Conservation (phyloP, 2,113 vertebrate species). For the Pogonocichla stellata region DNA sequence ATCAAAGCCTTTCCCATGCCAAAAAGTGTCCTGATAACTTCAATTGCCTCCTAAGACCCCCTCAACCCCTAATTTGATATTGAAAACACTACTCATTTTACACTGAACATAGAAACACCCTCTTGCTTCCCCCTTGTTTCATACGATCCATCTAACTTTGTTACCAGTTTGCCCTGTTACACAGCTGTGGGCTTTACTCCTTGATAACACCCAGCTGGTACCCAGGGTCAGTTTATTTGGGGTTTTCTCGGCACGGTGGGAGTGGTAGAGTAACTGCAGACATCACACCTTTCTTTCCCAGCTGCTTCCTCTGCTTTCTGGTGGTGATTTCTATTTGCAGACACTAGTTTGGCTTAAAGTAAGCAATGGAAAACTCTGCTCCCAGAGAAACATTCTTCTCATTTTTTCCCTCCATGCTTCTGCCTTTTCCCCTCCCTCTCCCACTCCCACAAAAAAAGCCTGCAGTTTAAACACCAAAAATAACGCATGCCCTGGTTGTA, state of each 20-base stretch:
- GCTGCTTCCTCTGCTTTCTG: constrained; percentile 20
- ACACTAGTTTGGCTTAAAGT: constrained; percentile 13
- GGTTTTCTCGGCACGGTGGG: fast-evolving
- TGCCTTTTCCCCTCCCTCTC: not conserved
- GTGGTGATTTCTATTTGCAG: constrained; percentile 14
- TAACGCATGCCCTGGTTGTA: constrained; percentile 8
- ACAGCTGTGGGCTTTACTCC: not conserved
- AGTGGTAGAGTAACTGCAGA: not conserved
- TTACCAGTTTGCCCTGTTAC: not conserved
- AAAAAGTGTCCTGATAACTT: not conserved
- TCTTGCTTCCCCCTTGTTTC: not conserved
- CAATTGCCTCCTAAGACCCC: not conserved
- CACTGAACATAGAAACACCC: not conserved
- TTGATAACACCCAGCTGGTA: not conserved
- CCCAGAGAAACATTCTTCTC: constrained; percentile 10
- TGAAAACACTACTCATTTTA: not conserved
- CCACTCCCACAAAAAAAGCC: constrained; percentile 21
- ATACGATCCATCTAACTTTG: not conserved
- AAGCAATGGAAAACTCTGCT: constrained; percentile 66
- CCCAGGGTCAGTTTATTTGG: not conserved
- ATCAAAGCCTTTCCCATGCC: not conserved
- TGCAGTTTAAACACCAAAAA: constrained; percentile 65
- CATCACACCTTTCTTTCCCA: not conserved
- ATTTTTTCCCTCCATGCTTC: constrained; percentile 30
- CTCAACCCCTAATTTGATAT: not conserved